phyloP scores from a whole-genome alignment of 1,140 invertebrate genomes.

The Drosophila takahashii region DNA sequence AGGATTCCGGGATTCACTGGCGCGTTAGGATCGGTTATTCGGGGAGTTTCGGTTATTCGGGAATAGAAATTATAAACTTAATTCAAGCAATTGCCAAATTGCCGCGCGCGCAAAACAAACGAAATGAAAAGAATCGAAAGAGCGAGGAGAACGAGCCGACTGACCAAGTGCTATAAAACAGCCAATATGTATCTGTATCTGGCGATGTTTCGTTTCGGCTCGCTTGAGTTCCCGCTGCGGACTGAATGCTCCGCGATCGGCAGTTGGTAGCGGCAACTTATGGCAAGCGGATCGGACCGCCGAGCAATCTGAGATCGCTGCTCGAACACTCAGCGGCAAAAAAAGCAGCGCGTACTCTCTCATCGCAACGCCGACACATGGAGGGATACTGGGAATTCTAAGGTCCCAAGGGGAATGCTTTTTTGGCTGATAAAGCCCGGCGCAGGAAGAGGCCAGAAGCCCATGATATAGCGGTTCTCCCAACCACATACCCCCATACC shows the following conservation, averaged over 20 bases:
- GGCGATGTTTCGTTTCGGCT: conserved; percentile 42
- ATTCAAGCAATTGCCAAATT: conserved; percentile 20
- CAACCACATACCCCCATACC: not conserved
- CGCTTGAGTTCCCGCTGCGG: conserved; percentile 54
- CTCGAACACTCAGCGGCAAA: not conserved
- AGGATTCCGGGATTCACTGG: not conserved
- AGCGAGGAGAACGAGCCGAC: conserved; percentile 18
- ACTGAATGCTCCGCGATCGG: conserved; percentile 28
- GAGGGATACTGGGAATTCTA: not conserved
- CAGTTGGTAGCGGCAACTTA: conserved; percentile 10
- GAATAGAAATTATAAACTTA: not conserved
- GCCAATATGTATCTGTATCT: conserved; percentile 28
- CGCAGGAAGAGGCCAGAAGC: not conserved
- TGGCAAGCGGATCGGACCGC: conserved; percentile 1
- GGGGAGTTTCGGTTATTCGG: not conserved
- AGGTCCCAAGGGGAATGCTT: not conserved
- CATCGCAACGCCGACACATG: not conserved
- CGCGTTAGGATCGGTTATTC: not conserved
- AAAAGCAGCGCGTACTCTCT: not conserved
- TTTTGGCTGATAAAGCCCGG: not conserved
- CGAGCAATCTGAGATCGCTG: not conserved
- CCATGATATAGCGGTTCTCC: not conserved
- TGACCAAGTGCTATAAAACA: conserved; percentile 31
- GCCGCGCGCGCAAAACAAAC: conserved; percentile 23
- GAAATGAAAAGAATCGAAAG: conserved; percentile 27